Evolutionary conservation across 2,113 vertebrate genomes (phyloP).

Genomic region (Lampris megalopsis): DNA sequence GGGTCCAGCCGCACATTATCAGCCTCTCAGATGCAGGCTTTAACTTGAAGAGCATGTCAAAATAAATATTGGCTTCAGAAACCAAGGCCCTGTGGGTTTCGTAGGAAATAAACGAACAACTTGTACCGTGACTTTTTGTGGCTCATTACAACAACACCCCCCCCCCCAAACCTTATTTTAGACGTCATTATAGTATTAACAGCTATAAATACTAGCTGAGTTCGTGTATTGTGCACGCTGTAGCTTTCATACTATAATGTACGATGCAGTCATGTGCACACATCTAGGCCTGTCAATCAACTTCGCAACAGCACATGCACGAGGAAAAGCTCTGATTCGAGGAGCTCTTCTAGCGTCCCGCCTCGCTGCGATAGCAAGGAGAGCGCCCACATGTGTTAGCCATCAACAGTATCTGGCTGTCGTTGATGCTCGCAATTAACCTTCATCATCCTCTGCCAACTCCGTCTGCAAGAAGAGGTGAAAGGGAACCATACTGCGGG

Average conservation of each 20-base stretch:
- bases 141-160: too few species aligned
- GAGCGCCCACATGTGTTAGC: conserved; percentile 40
- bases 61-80: background rate
- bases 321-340: background rate
- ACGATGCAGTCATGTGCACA: too few species aligned
- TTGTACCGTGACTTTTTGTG: too few species aligned
- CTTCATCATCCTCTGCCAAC: background rate
- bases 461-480: conserved; percentile 16
- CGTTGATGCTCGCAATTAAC: conserved; percentile 24
- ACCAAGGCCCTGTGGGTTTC: too few species aligned
- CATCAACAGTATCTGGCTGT: conserved; percentile 44
- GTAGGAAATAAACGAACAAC: too few species aligned
- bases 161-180: too few species aligned
- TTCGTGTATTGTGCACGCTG: too few species aligned
- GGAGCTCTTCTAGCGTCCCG: background rate
- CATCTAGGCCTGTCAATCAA: background rate
- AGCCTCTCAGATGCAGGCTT: conserved; percentile 26
- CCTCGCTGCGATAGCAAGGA: background rate
- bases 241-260: too few species aligned
- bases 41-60: conserved; percentile 27
- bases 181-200: too few species aligned
- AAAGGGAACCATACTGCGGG: conserved; percentile 1
- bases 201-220: too few species aligned
- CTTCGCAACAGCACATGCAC: background rate
- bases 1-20: conserved; percentile 25